Evolutionary conservation across 2,888 invertebrate species (phyloP).

Genomic region (Platyscelio sp.): DNA sequence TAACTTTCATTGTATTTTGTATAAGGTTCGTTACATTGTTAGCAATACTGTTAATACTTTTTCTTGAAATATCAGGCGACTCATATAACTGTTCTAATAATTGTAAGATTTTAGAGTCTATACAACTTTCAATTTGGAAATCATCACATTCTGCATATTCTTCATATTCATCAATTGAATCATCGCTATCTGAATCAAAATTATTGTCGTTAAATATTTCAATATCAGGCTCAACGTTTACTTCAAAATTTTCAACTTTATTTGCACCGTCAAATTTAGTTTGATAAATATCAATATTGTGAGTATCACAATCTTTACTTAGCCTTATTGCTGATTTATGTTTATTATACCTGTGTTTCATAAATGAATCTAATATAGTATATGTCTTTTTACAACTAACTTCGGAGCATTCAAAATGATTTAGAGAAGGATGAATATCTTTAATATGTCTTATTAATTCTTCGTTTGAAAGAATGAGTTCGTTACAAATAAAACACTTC

Average conservation of each 20-base stretch:
- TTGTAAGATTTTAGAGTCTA: neutral
- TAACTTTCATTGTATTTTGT: neutral
- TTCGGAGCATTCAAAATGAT: slow-evolving; percentile 4
- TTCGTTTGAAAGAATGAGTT: neutral
- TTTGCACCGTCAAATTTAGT: no score
- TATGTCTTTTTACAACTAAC: neutral
- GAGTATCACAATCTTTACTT: no score
- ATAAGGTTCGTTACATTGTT: neutral
- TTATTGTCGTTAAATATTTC: neutral
- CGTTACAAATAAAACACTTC: slow-evolving; percentile 1
- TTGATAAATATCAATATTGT: no score
- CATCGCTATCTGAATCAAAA: neutral
- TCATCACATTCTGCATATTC: neutral
- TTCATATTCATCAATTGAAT: neutral
- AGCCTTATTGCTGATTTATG: no score
- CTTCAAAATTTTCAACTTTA: no score
- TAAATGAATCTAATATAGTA: no score
- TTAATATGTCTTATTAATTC: neutral
- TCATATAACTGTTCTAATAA: slow-evolving; percentile 11
- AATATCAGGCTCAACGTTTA: no score
- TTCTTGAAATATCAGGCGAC: slow-evolving; percentile 8
- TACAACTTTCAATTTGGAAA: neutral
- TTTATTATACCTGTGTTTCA: no score
- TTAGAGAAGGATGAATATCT: neutral
- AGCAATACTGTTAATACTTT: neutral